phyloP scores from a whole-genome alignment of 2,888 invertebrate species.

The Lasioglossum villosulum region DNA sequence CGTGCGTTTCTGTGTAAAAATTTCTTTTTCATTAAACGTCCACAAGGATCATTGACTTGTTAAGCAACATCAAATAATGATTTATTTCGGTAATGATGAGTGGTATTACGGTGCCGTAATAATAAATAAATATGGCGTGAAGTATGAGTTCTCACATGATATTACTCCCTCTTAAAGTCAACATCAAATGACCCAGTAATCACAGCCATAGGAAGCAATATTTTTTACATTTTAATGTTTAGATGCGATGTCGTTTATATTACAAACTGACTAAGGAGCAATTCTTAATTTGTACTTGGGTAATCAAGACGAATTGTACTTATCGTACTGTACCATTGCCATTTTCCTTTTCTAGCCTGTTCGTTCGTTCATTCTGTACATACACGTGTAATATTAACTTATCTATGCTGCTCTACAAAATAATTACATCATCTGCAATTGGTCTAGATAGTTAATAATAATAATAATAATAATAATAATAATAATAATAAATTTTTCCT shows the following conservation, averaged over 20 bases:
- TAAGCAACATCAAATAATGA: constrained; percentile 46
- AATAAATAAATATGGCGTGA: constrained; percentile 81
- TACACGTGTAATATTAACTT: constrained; percentile 66
- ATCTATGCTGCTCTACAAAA: constrained; percentile 68
- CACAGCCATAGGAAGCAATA: constrained; percentile 84
- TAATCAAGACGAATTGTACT: constrained; percentile 70
- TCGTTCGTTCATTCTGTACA: constrained; percentile 63
- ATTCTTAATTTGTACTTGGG: constrained; percentile 71
- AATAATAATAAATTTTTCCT: background rate
- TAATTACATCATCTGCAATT: constrained; percentile 59
- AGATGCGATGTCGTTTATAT: constrained; percentile 64
- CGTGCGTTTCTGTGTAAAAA: background rate
- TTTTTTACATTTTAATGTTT: constrained; percentile 72
- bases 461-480: background rate
- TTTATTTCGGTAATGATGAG: constrained; percentile 57
- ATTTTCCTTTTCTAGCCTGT: constrained; percentile 38
- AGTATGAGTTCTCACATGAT: constrained; percentile 82
- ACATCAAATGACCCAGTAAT: constrained; percentile 82
- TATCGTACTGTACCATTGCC: constrained; percentile 60
- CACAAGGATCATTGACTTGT: constrained; percentile 9
- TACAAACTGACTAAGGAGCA: constrained; percentile 70
- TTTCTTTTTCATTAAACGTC: constrained; percentile 14
- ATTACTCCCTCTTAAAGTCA: constrained; percentile 84
- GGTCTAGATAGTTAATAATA: constrained; percentile 37
- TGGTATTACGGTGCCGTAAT: constrained; percentile 60